Evolutionary conservation across 2,113 vertebrate species (phyloP).

Genomic region (Mobula hypostoma): DNA sequence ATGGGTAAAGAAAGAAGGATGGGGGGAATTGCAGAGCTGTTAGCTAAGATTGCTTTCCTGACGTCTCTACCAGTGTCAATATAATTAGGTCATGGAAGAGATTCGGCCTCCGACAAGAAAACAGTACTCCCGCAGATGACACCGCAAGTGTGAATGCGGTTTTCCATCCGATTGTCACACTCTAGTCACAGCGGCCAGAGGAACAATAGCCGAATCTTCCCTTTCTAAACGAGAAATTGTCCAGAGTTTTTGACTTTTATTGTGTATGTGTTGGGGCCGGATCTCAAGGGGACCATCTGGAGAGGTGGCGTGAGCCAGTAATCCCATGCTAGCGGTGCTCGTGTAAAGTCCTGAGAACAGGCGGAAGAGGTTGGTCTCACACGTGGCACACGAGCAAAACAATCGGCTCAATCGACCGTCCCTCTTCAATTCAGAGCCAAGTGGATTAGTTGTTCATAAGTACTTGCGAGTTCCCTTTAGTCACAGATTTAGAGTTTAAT

Average conservation of each 20-base stretch:
- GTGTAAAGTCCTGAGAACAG: constrained; percentile 26
- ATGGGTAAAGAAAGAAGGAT: too few species aligned
- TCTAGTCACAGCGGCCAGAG: not conserved
- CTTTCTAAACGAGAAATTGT: constrained; percentile 1
- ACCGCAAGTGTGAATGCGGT: not conserved
- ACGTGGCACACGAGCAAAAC: constrained; percentile 25
- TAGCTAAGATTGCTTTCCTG: not conserved
- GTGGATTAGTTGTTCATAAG: not conserved
- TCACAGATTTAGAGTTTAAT: not conserved
- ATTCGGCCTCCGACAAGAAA: not conserved
- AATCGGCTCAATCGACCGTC: not conserved
- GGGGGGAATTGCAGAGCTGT: not conserved
- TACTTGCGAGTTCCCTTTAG: not conserved
- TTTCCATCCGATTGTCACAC: constrained; percentile 24
- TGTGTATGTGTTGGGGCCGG: not conserved
- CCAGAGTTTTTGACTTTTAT: constrained; percentile 12
- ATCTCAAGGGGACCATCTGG: constrained; percentile 32
- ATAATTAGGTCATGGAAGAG: not conserved
- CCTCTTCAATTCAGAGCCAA: not conserved
- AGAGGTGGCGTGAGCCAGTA: not conserved
- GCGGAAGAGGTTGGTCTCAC: not conserved
- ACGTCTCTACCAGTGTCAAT: not conserved
- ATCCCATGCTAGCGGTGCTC: not conserved
- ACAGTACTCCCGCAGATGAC: not conserved
- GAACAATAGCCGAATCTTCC: not conserved